Percentiles rank a stretch among this genome's conserved stretches.
Conservation (phyloP, 2,113 vertebrate genomes). For the Acanthisitta chloris region DNA sequence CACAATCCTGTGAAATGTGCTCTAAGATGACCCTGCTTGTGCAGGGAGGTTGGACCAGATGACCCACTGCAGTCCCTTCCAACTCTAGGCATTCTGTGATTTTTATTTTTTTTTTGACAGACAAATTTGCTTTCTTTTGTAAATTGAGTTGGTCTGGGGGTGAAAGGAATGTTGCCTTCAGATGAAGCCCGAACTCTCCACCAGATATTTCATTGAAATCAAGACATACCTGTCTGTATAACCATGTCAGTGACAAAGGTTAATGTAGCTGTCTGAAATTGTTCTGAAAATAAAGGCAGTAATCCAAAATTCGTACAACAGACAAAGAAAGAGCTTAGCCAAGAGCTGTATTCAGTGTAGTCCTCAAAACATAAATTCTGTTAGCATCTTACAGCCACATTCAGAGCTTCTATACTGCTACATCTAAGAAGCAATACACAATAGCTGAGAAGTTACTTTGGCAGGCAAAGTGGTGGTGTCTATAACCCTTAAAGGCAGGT, state of each 20-base stretch:
- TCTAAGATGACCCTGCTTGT: neutral
- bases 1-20: neutral
- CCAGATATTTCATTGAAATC: neutral
- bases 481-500: neutral
- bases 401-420: neutral
- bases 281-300: neutral
- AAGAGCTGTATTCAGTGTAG: neutral
- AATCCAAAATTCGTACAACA: neutral
- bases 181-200: too few relatives aligned
- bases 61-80: neutral
- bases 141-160: fast-evolving
- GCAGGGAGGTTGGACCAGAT: neutral
- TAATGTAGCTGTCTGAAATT: neutral
- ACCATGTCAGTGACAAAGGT: neutral
- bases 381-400: neutral
- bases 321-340: neutral
- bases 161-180: neutral
- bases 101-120: neutral
- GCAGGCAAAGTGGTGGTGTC: neutral
- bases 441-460: neutral
- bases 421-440: neutral
- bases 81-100: neutral
- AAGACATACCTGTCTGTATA: neutral
- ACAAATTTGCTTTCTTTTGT: neutral
- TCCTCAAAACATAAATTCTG: neutral